A percentile compares a stretch with the other conserved stretches of the same genome.
Evolutionary conservation across 2,888 invertebrate species (phyloP).

Genomic region (Dasysyrphus tricinctus): DNA sequence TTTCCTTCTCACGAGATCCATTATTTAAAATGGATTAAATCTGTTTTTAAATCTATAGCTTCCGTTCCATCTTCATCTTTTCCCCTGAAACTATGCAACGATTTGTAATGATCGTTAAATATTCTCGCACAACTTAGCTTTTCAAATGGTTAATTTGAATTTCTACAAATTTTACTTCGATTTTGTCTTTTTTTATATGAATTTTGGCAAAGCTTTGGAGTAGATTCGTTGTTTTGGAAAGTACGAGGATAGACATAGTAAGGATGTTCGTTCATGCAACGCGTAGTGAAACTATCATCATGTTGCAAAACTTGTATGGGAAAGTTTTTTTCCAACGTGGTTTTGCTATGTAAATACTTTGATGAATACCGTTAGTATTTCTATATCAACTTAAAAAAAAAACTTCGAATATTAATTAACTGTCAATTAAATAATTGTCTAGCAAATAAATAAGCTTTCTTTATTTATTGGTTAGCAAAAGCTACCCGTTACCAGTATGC

Average conservation of each 20-base stretch:
- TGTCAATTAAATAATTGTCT: conserved; percentile 30
- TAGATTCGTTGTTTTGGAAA: too few species aligned
- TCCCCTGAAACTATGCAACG: conserved; percentile 43
- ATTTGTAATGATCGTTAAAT: neutral
- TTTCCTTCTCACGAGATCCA: neutral
- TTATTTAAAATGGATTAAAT: too few species aligned
- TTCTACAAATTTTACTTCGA: too few species aligned
- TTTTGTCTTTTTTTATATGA: too few species aligned
- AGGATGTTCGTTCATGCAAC: too few species aligned
- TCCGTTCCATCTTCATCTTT: neutral
- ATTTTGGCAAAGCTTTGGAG: too few species aligned
- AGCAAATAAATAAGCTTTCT: conserved; percentile 50
- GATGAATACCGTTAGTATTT: too few species aligned
- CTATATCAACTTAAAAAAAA: neutral
- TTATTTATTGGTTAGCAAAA: conserved; percentile 34
- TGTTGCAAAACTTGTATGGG: too few species aligned
- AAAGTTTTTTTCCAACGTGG: conserved; percentile 5
- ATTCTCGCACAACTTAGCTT: neutral
- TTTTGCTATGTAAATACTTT: neutral
- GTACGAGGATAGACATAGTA: too few species aligned
- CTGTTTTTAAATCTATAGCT: neutral
- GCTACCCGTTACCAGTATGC: conserved; percentile 38
- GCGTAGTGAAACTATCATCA: too few species aligned
- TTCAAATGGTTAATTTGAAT: too few species aligned
- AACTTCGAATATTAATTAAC: conserved; percentile 20